Base-by-base conservation (phyloP, 2,113 vertebrate species). In the Perca flavescens region DNA sequence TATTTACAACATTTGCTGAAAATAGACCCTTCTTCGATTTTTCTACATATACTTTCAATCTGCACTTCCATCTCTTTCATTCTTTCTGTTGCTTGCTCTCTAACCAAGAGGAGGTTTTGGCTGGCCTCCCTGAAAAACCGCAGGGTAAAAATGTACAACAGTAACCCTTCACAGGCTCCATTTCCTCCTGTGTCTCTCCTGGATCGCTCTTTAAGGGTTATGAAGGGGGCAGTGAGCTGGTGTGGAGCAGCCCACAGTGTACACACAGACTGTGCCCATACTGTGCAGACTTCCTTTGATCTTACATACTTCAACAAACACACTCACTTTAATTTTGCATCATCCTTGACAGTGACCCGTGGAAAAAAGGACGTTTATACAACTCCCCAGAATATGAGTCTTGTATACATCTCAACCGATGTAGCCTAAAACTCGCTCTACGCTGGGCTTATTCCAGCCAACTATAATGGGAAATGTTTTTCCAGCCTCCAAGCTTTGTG, bases 401-500 rank as follows among this genome's bases (percentile, higher is more conserved):
- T 71, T 53, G 52, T 81, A 49, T 67, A 69, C 63, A 86, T 87
- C 86, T 87, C 78, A 79, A 79, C 79, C 74, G 47, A 70, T 74
- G 64, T 85, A 11, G 40, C 1, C 9, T 43, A 83, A 84, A 77
- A 81, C 80, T 84, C 78, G 31, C 85, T 85, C 84, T 61, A 49
- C 28, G 4, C 84, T 86, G 77, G 87, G 77, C 47, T 56, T 50
- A n/a, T 43, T 93, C 92, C 90, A 91, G 88, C 67, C 86, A 82
- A 77, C 92, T 92, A 89, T 87, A 90, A 88, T 64, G 85, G 91
- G 78, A 94, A 94, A 88, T 87, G 74, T 89, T 93, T 94, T 94
- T 89, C 86, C 88, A 91, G 74, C 73, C 79, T 90, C 67, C 53
- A 22, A 90, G 80, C 78, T 90, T 78, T n/a, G n/a, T n/a, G n/a